These are phyloP conservation scores for Catajapyx aquilonaris DNA, from an alignment of 1,140 invertebrate species.

Conservation along the genomic window DNA sequence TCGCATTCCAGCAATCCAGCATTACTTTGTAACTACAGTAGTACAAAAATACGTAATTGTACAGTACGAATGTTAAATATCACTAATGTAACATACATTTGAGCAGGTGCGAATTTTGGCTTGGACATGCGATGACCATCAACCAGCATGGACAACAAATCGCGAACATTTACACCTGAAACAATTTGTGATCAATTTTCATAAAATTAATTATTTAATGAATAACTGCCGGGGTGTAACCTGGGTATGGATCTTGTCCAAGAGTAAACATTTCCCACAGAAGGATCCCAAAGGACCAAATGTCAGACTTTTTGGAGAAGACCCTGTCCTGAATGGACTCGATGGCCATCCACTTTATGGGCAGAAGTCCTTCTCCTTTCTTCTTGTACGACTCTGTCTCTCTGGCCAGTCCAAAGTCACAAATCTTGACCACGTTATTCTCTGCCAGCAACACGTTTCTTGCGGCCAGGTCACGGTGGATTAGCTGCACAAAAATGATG, in stretches of 20 bases:
- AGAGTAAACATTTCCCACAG: slow-evolving; percentile 71
- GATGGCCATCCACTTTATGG: slow-evolving; percentile 74
- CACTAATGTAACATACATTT: no score
- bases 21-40: slow-evolving; percentile 75
- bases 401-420: slow-evolving; percentile 30
- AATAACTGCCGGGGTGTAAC: no score
- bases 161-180: slow-evolving; percentile 50
- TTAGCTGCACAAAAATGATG: slow-evolving; percentile 18
- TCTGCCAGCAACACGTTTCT: slow-evolving; percentile 27
- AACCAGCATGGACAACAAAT: slow-evolving; percentile 49
- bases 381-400: slow-evolving; percentile 27
- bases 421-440: slow-evolving; percentile 25
- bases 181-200: no score
- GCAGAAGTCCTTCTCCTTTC: slow-evolving; percentile 28
- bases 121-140: slow-evolving; percentile 50
- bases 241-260: slow-evolving; percentile 40
- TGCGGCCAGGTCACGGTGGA: slow-evolving; percentile 30
- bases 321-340: slow-evolving; percentile 55
- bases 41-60: no score
- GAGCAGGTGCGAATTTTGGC: slow-evolving; percentile 47
- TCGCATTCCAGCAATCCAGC: slow-evolving; percentile 49
- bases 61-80: no score
- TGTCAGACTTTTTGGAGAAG: slow-evolving; percentile 58
- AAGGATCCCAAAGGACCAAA: slow-evolving; percentile 68
- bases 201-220: no score